Evolutionary conservation across 2,797 vertebrate genomes (phyloP), one percentile per base, ranked within the genome.

Genomic region (Hoplostethus atlanticus): DNA sequence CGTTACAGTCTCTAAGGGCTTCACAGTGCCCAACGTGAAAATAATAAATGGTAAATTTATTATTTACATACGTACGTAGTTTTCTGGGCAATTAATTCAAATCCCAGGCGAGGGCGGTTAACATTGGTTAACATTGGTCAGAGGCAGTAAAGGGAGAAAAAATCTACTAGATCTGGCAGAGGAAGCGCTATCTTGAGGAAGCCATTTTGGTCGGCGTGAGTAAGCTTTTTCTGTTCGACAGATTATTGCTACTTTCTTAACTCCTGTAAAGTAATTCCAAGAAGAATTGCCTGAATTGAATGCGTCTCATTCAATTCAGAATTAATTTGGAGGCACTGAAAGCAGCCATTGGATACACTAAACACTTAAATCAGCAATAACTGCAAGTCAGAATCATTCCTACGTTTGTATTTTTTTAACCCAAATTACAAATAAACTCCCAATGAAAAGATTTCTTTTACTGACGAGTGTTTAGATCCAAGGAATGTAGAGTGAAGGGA

Each of bases 201-300:
- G 94, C 94, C 93, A 95, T 95, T 89, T 94, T 95, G 88, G 69
- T 36, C 13, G 55, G 34, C 79, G 58, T 95, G 94, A 95, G 90
- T 93, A 92, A 91, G 94, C 92, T 86, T 84, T 85, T 95, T 92
- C 79, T 86, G 63, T 76, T 28, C 40, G 17, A 10, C 4, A 34
- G 17, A 58, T 64, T 44, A 12, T 31, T 44, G 34, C 6, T 1
- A 73, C 7, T 12, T 3, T 52, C 61, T 17, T 2, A 46, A 70
- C 4, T 52, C 5, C 17, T 36, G 8, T 0, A 59, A 1, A 65
- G 17, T 17, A n/a, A 6, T n/a, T 56, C 21, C 3, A 50, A 64
- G 7, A 73, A 38, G 3, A 28, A 42, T 3, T 21, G 0, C 11
- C 66, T 7, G 21, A 21, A 21, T 21, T 21, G 21, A 21, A 21